Base-by-base conservation (phyloP, 2,797 vertebrate species). In the Alexandromys oeconomus region DNA sequence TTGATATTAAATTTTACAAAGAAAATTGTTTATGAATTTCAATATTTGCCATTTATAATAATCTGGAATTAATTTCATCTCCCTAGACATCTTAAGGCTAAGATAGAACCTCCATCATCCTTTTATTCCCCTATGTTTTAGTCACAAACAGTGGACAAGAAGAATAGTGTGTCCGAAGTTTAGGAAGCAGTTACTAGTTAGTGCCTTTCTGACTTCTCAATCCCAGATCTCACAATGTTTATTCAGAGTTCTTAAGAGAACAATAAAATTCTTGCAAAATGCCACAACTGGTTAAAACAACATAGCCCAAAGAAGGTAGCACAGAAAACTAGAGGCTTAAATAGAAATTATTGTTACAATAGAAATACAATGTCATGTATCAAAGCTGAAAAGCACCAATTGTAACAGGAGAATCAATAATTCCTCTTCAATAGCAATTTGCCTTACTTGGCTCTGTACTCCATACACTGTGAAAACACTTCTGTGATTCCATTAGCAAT, bases 381-480 rank as follows among this genome's bases (percentile, higher is more conserved):
- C 84, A 90, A 95, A 94, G 79, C 79, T 96, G 89, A 96, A 96
- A 63, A 76, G 61, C 29, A 71, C 48, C 89, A 87, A 84, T 85
- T 94, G 4, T 91, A 94, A 91, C 23, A 76, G 13, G 17, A 92
- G 43, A 90, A 96, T 97, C 95, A 95, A 90, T 95, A 95, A 96
- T 82, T 95, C 79, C 76, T 92, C 87, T 94, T 97, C 89, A 92
- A 69, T 91, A 95, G 69, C 82, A 92, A 96, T 97, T 96, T 97
- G 78, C 87, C 81, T 97, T 97, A 61, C 73, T 95, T 63, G 74
- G 93, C 65, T 93, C 78, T 65, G 7, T 29, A 89, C 89, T 95
- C 73, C 34, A 79, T 59, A 96, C 93, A 86, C 73, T 6, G 4
- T 94, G 73, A 67, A 94, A 94, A 65, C 19, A 67, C 88, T 96